Conservation (phyloP, 1,140 invertebrate genomes). For the Centruroides sculpturatus region DNA sequence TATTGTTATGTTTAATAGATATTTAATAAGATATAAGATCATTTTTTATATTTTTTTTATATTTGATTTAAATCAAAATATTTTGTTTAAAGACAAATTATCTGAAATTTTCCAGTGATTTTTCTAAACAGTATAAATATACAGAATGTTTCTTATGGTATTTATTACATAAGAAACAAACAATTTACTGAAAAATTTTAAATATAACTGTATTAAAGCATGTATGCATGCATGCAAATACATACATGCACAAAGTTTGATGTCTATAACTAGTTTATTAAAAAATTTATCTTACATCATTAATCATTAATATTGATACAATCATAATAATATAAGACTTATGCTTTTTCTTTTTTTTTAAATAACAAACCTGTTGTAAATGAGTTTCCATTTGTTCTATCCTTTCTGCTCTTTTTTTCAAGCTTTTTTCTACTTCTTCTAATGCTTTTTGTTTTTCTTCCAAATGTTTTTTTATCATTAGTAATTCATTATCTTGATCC, state of each 20-base stretch:
- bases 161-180: neutral
- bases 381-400: constrained; percentile 66
- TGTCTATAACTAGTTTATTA: neutral
- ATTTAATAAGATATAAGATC: too few relatives aligned
- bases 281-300: neutral
- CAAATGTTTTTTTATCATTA: constrained; percentile 38
- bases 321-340: neutral
- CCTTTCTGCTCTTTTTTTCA: constrained; percentile 76
- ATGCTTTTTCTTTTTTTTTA: neutral
- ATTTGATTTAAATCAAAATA: neutral
- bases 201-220: neutral
- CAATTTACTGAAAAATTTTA: neutral
- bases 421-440: constrained; percentile 57
- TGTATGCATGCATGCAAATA: neutral
- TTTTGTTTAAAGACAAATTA: neutral
- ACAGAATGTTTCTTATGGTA: neutral
- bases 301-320: neutral
- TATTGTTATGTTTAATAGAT: too few relatives aligned
- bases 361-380: constrained; percentile 7
- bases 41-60: too few relatives aligned
- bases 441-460: constrained; percentile 47
- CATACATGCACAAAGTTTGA: neutral
- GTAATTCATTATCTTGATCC: neutral
- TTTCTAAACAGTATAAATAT: neutral
- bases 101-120: neutral